Base-by-base conservation (phyloP, 2,797 vertebrate genomes). In the Cuniculus paca region DNA sequence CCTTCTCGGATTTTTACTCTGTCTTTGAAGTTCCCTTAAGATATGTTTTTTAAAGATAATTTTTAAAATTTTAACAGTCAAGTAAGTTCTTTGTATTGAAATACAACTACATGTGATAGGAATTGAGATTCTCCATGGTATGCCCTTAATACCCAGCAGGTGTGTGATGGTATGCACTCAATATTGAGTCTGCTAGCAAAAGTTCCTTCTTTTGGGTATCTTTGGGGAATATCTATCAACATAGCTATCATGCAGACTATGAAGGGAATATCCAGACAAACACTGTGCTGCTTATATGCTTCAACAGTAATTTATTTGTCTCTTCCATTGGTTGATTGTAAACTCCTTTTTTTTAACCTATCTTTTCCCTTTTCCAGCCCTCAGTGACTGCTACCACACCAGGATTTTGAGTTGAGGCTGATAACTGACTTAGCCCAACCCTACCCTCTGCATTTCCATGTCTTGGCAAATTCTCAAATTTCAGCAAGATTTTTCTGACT, bases 31-130 rank as follows among this genome's bases (percentile, higher is more conserved):
- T 12, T 68, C 22, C 28, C 34, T 93, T 75, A 45, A 88, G 11
- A 52, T 74, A 79, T 92, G 22, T 84, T 39, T 50, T 54, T 31
- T 36, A 88, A 88, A 91, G 91, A 48, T 61, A 78, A 52, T 74
- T 77, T 77, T 16, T 1, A 87, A 75, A 82, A 9, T 8, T 6
- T 6, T 70, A 75, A 8, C 17, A 83, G 22, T 83, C 28, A 90
- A 34, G 80, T 36, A 60, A 65, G 42, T 81, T 88, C 4, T 93
- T 82, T 85, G 8, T 68, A 31, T 84, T 31, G 74, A 52, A 82
- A 65, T 50, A 31, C 10, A 78, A 19, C 10, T 70, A 0, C 39
- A 9, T 36, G 0, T 63, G 14, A 63, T 70, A 9, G 6, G 7
- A 83, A 36, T 4, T 68, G 39, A 31, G 17, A 78, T 75, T 8